Evolutionary conservation across 2,113 vertebrate genomes (phyloP).

Genomic region (Antechinus flavipes): DNA sequence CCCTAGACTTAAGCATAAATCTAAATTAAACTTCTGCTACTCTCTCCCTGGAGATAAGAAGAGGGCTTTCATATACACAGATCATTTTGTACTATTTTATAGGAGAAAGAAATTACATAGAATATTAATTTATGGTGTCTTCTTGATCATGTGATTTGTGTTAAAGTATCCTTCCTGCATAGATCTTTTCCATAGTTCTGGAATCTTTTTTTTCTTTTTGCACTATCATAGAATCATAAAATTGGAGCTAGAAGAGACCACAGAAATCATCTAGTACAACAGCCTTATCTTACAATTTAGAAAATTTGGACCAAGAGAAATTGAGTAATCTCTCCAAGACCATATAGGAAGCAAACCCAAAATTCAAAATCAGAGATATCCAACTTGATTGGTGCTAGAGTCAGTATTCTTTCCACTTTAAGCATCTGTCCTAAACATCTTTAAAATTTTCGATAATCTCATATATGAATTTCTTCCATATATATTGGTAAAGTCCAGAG

Average conservation of each 20-base stretch:
- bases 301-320: not conserved
- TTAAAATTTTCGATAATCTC: not conserved
- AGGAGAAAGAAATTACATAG: not conserved
- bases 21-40: not conserved
- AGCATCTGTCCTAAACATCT: not conserved
- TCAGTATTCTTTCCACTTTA: not conserved
- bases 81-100: not conserved
- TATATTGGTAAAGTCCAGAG: not conserved
- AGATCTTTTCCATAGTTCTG: not conserved
- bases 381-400: not conserved
- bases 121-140: too few relatives aligned
- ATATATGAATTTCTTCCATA: not conserved
- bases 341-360: not conserved
- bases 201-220: not conserved
- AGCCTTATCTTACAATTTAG: not conserved
- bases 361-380: not conserved
- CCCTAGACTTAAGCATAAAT: not conserved
- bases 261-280: not conserved
- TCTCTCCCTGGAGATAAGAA: not conserved
- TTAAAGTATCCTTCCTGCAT: not conserved
- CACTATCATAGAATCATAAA: not conserved
- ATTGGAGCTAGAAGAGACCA: not conserved
- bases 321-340: not conserved
- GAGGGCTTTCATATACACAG: not conserved
- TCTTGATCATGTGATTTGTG: not conserved